Evolutionary conservation across 1,140 invertebrate genomes (phyloP).

Genomic region (Drosophila parvula): DNA sequence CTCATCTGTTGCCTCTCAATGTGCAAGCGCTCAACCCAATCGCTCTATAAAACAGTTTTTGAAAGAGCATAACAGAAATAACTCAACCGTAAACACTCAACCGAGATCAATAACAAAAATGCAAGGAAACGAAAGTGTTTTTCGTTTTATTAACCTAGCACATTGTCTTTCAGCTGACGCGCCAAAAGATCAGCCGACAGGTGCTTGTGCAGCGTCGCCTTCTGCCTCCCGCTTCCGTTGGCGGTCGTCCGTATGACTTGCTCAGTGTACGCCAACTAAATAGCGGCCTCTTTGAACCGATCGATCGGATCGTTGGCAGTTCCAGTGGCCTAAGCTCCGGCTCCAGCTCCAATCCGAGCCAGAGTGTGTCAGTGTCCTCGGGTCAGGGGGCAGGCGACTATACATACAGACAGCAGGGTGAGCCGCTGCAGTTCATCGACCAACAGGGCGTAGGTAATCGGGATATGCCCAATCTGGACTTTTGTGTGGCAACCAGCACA

Average conservation of each 20-base stretch:
- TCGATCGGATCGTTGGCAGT: slow-evolving; percentile 28
- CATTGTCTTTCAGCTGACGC: slow-evolving; percentile 49
- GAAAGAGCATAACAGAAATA: no score
- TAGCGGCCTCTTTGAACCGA: slow-evolving; percentile 66
- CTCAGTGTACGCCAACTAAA: slow-evolving; percentile 62
- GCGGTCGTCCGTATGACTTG: slow-evolving; percentile 58
- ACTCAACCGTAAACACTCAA: no score
- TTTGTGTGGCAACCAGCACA: slow-evolving; percentile 11
- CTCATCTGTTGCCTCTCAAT: no score
- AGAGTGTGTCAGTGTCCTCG: neutral
- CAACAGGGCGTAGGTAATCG: neutral
- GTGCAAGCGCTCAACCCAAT: no score
- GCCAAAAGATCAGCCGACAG: slow-evolving; percentile 72
- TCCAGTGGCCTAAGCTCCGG: neutral
- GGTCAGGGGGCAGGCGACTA: neutral
- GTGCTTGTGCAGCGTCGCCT: slow-evolving; percentile 76
- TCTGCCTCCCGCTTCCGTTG: slow-evolving; percentile 47
- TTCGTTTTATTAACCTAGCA: no score
- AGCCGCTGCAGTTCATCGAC: slow-evolving; percentile 2
- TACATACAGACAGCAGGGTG: neutral
- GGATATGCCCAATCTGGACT: slow-evolving; percentile 61
- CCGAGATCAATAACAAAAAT: no score
- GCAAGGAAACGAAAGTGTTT: no score
- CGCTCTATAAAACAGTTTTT: no score
- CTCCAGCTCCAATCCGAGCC: neutral